Evolutionary conservation across 1,140 invertebrate genomes (phyloP).

Genomic region (Eriocheir sinensis): DNA sequence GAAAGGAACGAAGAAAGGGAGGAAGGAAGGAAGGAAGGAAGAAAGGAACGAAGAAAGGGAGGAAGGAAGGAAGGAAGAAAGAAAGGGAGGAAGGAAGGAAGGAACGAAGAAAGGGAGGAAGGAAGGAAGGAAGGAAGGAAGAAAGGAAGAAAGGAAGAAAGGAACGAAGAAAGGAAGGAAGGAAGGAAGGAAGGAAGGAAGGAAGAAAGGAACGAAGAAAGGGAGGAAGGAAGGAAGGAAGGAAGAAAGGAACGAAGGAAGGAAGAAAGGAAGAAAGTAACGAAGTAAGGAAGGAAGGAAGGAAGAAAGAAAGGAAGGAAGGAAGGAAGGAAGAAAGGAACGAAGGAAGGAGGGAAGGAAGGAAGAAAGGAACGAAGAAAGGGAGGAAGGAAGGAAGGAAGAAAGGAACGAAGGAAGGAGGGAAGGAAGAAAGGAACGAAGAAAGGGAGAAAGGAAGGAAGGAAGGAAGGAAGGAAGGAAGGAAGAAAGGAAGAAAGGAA

Average conservation of each 20-base stretch:
- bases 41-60: too few species aligned
- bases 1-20: neutral
- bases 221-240: constrained; percentile 1
- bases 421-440: neutral
- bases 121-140: neutral
- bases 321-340: too few species aligned
- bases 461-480: constrained; percentile 35
- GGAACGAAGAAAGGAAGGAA: neutral
- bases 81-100: neutral
- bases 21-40: neutral
- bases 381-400: neutral
- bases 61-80: neutral
- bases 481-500: neutral
- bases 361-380: neutral
- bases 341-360: too few species aligned
- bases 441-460: neutral
- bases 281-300: neutral
- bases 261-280: neutral
- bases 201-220: constrained; percentile 30
- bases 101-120: neutral
- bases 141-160: neutral
- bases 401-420: constrained; percentile 40
- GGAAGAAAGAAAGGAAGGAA: neutral
- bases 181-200: constrained; percentile 32
- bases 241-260: constrained; percentile 32